A percentile compares a stretch with the other conserved stretches of the same genome.
These are phyloP conservation scores for Atrina japonica DNA, from an alignment of 2,888 invertebrate species.

Conservation along the genomic window DNA sequence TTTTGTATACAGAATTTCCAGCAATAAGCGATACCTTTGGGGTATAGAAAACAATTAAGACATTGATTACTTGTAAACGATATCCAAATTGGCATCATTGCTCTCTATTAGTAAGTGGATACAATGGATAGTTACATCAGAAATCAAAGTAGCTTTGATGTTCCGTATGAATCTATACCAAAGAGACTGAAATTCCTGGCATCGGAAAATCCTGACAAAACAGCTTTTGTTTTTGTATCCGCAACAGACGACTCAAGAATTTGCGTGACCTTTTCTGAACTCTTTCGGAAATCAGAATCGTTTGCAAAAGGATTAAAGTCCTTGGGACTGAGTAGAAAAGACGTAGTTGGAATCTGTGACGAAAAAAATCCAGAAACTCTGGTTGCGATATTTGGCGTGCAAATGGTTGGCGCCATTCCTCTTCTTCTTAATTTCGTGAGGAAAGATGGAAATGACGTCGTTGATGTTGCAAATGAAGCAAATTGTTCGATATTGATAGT, in stretches of 20 bases:
- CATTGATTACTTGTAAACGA: no score
- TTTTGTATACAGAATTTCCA: no score
- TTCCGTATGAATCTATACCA: conserved; percentile 15
- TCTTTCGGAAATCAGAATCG: neutral
- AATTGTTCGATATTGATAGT: no score
- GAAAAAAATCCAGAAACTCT: conserved; percentile 9
- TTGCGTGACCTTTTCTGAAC: conserved; percentile 5
- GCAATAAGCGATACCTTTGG: no score
- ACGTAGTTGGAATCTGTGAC: neutral
- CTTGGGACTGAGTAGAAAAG: neutral
- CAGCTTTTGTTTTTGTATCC: conserved; percentile 12
- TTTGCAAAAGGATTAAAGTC: conserved; percentile 13
- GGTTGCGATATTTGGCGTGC: neutral
- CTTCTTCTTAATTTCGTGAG: conserved; percentile 12
- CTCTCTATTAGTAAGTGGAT: no score
- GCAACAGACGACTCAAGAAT: conserved; percentile 1
- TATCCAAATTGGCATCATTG: no score
- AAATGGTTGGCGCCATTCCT: conserved; percentile 20
- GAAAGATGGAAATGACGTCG: conserved; percentile 8
- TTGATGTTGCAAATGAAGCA: neutral
- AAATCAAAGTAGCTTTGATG: neutral
- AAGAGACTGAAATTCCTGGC: neutral
- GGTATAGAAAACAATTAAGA: no score
- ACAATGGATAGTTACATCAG: no score
- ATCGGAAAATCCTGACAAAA: conserved; percentile 2